A percentile compares a stretch with the other conserved stretches of the same genome.
Evolutionary conservation across 2,888 invertebrate species (phyloP).

Genomic region (Amitus sp.): DNA sequence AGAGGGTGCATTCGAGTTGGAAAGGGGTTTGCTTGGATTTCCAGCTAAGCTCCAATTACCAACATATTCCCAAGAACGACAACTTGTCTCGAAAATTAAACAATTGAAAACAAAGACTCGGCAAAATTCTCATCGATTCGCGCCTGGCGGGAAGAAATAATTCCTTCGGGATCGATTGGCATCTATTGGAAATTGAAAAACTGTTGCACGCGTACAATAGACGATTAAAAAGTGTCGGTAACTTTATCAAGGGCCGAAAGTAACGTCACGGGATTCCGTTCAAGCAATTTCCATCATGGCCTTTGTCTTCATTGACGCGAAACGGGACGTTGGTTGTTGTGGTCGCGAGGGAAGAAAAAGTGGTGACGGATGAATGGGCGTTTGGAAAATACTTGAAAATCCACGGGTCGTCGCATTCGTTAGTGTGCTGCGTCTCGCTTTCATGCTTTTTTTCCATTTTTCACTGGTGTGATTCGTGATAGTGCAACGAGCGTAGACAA

Average conservation of each 20-base stretch:
- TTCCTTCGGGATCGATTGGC: too few relatives aligned
- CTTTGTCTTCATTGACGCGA: constrained; percentile 17
- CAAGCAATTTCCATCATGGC: constrained; percentile 22
- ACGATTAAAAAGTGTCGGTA: too few relatives aligned
- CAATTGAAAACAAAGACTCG: background rate
- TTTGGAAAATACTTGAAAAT: constrained; percentile 26
- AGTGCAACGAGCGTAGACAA: constrained; percentile 3
- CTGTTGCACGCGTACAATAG: too few relatives aligned
- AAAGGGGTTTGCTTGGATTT: constrained; percentile 7
- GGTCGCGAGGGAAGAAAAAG: constrained; percentile 13
- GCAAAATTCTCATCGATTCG: background rate
- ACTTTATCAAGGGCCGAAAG: background rate
- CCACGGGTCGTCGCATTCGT: constrained; percentile 21
- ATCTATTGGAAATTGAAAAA: too few relatives aligned
- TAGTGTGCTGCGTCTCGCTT: constrained; percentile 12
- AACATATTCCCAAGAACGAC: background rate
- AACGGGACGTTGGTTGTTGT: constrained; percentile 11
- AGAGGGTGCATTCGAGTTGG: constrained; percentile 10
- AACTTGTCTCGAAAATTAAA: background rate
- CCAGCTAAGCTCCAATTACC: constrained; percentile 5
- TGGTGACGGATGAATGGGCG: constrained; percentile 17
- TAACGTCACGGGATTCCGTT: background rate
- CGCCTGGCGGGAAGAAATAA: too few relatives aligned
- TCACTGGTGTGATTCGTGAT: constrained; percentile 12
- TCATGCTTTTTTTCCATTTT: constrained; percentile 14